Evolutionary conservation across 2,888 invertebrate species (phyloP).

Genomic region (Operophtera brumata): DNA sequence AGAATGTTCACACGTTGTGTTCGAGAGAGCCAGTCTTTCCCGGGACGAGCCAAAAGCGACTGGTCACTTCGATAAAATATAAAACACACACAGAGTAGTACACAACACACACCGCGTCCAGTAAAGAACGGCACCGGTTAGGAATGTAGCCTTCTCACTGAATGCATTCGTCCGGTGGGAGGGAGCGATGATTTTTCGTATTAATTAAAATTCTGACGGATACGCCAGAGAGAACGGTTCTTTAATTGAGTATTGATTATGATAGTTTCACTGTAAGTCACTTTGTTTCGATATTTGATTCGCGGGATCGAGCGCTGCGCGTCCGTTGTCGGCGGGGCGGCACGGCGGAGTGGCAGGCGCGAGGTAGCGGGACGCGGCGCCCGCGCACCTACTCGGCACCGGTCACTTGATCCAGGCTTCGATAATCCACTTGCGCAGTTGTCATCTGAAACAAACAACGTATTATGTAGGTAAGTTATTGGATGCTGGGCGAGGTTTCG

Average conservation of each 20-base stretch:
- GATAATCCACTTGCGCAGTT: constrained; percentile 52
- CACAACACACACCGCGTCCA: constrained; percentile 75
- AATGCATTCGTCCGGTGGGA: constrained; percentile 61
- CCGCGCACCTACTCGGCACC: constrained; percentile 39
- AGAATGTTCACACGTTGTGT: constrained; percentile 31
- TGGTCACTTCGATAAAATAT: constrained; percentile 61
- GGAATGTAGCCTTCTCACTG: constrained; percentile 76
- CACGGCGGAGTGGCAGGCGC: constrained; percentile 55
- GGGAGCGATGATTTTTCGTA: constrained; percentile 48
- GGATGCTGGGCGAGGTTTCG: background rate
- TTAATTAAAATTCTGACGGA: constrained; percentile 41
- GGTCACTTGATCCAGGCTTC: constrained; percentile 58
- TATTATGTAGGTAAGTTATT: constrained; percentile 6
- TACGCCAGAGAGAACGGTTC: constrained; percentile 42
- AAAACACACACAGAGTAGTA: constrained; percentile 68
- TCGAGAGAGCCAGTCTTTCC: constrained; percentile 40
- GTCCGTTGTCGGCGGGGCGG: constrained; percentile 49
- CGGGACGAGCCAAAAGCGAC: constrained; percentile 45
- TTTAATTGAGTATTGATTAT: constrained; percentile 39
- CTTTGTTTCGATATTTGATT: constrained; percentile 31
- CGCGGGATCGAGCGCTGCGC: constrained; percentile 40
- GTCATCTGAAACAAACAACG: constrained; percentile 40
- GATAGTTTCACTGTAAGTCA: constrained; percentile 49
- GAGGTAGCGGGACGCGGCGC: constrained; percentile 40
- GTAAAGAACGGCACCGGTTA: constrained; percentile 77